Evolutionary conservation across 2,113 vertebrate genomes (phyloP), one percentile per base, ranked within the genome.

Genomic region (Prinia subflava): DNA sequence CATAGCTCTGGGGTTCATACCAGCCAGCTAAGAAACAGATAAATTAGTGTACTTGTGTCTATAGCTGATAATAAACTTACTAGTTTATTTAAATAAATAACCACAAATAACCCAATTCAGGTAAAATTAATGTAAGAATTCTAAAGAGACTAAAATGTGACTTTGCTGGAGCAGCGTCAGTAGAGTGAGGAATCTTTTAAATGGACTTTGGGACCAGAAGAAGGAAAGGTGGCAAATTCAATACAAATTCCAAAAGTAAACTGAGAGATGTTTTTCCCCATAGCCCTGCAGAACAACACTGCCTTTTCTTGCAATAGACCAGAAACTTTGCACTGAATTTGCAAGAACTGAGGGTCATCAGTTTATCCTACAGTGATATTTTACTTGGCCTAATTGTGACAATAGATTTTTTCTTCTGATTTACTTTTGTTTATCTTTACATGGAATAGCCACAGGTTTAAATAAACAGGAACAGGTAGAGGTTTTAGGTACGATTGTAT

Each of bases 211-310:
- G 3, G 5, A 76, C 8, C 16, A 37, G 31, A 82, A 74, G 46
- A 75, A 69, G 4, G 25, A 55, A 59, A 70, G 13, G 8, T n/a
- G 15, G 8, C 13, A 76, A 70, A 89, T 11, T 17, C 24, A 59
- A 18, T 35, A 35, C 1, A 44, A 81, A 60, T 70, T 84, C 56
- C 59, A 42, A 44, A 60, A 44, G 20, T 13, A 84, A 42, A 4
- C 5, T 23, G 44, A 52, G 5, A 5, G 5, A 1, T 0, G 17
- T 4, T 63, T 76, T 42, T 3, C 4, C 18, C 6, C 0, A 7
- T n/a, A 83, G 12, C 3, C 6, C 10, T 53, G 25, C 12, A 30
- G 55, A 69, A 30, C 5, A 62, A 4, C 12, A 37, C 14, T 68
- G 27, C 6, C 11, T 15, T 31, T 67, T 47, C 13, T 53, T 69